These are phyloP conservation scores for Acanthornis magna DNA, from an alignment of 2,797 vertebrate species.

Conservation along the genomic window DNA sequence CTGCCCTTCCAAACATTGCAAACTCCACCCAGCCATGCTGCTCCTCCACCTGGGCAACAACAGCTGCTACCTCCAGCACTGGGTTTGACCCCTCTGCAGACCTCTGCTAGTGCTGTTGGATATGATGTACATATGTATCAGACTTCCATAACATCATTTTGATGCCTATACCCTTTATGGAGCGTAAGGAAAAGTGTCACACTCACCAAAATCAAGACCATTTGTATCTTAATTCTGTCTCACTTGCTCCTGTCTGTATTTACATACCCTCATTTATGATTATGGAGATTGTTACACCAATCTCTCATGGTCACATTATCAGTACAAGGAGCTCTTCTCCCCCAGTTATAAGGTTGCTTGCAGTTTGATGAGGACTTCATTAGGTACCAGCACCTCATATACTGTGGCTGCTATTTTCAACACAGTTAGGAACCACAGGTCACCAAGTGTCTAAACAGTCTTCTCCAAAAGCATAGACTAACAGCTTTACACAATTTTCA, in stretches of 20 bases:
- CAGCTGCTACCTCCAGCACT: not conserved
- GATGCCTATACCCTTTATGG: not conserved
- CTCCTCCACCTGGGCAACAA: not conserved
- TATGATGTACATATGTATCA: rapidly evolving
- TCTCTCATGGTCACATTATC: not conserved
- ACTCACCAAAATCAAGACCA: not conserved
- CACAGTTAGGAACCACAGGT: not conserved
- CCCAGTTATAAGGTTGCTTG: not conserved
- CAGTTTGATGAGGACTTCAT: not conserved
- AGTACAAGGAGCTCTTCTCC: not conserved
- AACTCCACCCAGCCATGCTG: not conserved
- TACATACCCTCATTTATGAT: not conserved
- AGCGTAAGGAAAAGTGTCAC: not conserved
- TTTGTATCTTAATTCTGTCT: not conserved
- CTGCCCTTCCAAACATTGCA: not conserved
- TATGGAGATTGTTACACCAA: not conserved
- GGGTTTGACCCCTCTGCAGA: not conserved
- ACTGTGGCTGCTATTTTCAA: not conserved
- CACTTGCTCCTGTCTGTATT: not conserved
- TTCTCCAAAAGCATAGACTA: not conserved
- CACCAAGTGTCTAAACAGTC: not conserved
- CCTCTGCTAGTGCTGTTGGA: not conserved
- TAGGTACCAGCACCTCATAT: not conserved
- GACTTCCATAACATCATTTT: not conserved
- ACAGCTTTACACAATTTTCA: not conserved